Base-by-base conservation (phyloP, 1,140 invertebrate species). In the Doryteuthis pealeii region DNA sequence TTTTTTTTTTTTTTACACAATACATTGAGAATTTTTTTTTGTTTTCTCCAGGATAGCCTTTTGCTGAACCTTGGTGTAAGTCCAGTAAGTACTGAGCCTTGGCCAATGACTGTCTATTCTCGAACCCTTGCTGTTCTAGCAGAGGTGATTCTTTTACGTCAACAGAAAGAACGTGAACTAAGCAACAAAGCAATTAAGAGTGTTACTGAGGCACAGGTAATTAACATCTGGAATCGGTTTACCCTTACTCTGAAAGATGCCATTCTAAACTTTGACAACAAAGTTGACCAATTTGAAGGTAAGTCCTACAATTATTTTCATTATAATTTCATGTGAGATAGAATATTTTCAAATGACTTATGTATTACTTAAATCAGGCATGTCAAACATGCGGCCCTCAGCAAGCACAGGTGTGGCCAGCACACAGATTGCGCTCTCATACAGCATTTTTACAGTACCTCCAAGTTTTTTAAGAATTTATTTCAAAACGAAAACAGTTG, bases 221-320 rank as follows among this genome's bases (percentile, higher is more conserved):
- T 97, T 8, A 92, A 92, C 58, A 96, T 98, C 81, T 97, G 96
- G 95, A 92, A 94, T 82, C 91, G 94, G 83, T 90, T 97, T 6
- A 91, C 98, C 2, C 93, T 93, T 75, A 96, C 95, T 3, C 89
- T 98, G 33, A 93, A 94, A 22, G 93, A 94, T 82, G 94, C 93
- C 82, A 93, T 96, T 31, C 78, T 86, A 14, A 78, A 75, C 18
- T 79, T 76, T 68, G 81, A 82, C 73, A 83, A 79, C 54, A 81
- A 81, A 35, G 77, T 74, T 14, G 82, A 84, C 66, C 74, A 76
- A 30, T 80, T 80, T 79, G 84, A 87, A 78, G 84, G 86, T 86
- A 77, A 62, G 76, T 72, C 14, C 18, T 28, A 26, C 26, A 49
- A n/a, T n/a, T n/a, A n/a, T n/a, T n/a, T 31, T 1, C 30, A 31